phyloP scores from a whole-genome alignment of 2,113 vertebrate species.

The Phylloscopus whistleri region DNA sequence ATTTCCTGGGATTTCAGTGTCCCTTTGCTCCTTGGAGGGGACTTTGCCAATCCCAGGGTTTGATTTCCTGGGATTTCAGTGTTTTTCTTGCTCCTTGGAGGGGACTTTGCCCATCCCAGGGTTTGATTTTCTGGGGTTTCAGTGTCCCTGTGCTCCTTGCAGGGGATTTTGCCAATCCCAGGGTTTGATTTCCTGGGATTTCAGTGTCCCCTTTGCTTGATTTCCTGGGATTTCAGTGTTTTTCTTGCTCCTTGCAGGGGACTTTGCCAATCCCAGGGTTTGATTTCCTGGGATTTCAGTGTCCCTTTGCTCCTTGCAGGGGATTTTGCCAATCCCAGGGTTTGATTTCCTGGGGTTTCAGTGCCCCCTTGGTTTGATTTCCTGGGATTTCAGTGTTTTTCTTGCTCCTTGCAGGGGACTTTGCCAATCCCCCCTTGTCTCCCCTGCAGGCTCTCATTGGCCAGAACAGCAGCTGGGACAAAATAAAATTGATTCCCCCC shows the following conservation, averaged over 20 bases:
- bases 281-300: slow-evolving; percentile 63
- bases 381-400: slow-evolving; percentile 25
- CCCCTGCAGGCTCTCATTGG: slow-evolving; percentile 72
- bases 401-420: background rate
- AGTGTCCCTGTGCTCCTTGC: background rate
- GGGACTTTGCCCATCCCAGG: background rate
- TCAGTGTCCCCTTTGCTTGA: no score
- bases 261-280: no score
- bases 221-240: no score
- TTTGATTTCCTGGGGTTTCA: no score
- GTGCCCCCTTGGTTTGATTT: background rate
- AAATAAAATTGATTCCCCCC: slow-evolving; percentile 67
- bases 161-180: background rate
- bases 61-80: slow-evolving; percentile 50
- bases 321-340: no score
- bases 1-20: slow-evolving; percentile 50
- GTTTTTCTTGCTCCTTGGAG: background rate
- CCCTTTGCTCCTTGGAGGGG: background rate
- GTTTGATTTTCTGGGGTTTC: slow-evolving; percentile 51
- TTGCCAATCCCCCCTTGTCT: background rate
- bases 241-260: no score
- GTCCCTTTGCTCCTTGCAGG: no score
- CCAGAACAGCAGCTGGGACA: slow-evolving; percentile 58
- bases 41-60: background rate
- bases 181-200: no score